Evolutionary conservation across 2,888 invertebrate genomes (phyloP), one percentile per base, ranked within the genome.

Genomic region (Muscina levida): DNA sequence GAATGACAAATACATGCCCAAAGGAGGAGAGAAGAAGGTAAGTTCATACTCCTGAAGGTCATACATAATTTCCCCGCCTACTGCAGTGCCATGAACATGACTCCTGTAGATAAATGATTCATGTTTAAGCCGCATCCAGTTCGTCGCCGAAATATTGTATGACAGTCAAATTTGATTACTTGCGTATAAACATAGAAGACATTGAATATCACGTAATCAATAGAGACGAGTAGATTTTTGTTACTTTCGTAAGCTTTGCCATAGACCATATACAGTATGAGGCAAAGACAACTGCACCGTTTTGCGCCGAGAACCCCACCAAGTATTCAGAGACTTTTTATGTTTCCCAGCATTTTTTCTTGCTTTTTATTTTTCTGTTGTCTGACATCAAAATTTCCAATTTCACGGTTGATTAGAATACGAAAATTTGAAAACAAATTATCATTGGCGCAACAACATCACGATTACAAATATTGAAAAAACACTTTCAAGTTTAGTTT

Each of bases 11-110:
- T 97, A 98, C 86, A 92, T 92, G 79, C 96, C 98, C 0, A 95
- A 95, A 86, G 97, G 97, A 83, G 97, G 98, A 46, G 95, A 97
- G 84, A 97, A 97, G 89, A 97, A 98, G 95, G 97, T 97, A 91
- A 84, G 84, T 53, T 1, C 22, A 44, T 2, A 31, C 31, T 5
- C 31, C 3, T n/a, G n/a, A n/a, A n/a, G n/a, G n/a, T n/a, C n/a
- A n/a, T n/a, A n/a, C n/a, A n/a, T n/a, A n/a, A n/a, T n/a, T n/a
- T n/a, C 3, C 4, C 8, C 31, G 8, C 8, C 31, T 5, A 31
- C 31, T 31, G 31, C 3, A 31, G 8, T 31, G 31, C 8, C 31
- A 31, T 31, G 31, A 31, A 31, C 31, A 31, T 31, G 31, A 31
- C 8, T 31, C 31, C 3, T 31, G 8, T 31, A 8, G 8, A 31